These are phyloP conservation scores for Diplolepis rosae DNA, from an alignment of 2,888 invertebrate species.

Conservation along the genomic window DNA sequence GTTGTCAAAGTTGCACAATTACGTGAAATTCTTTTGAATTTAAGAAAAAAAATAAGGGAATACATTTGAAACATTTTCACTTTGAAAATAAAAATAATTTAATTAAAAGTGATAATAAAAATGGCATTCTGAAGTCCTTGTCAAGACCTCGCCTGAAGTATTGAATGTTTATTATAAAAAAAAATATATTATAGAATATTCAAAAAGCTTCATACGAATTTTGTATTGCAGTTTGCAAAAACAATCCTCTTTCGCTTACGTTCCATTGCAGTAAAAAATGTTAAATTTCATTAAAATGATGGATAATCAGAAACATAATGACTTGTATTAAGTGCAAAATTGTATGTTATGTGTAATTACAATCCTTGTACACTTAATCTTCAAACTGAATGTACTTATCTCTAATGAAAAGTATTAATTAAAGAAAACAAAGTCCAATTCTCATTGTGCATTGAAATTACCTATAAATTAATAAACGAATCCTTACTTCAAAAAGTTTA, in stretches of 20 bases:
- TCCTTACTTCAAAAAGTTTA: neutral
- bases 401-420: neutral
- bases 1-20: conserved; percentile 65
- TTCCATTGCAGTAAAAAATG: too few relatives aligned
- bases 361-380: too few relatives aligned
- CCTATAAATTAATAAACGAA: neutral
- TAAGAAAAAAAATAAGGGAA: conserved; percentile 19
- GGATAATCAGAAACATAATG: too few relatives aligned
- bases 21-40: conserved; percentile 47
- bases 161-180: neutral
- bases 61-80: neutral
- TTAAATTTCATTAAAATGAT: too few relatives aligned
- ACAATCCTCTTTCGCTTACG: neutral
- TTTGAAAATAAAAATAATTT: neutral
- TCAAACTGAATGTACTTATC: neutral
- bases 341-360: too few relatives aligned
- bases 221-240: neutral
- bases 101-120: neutral
- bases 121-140: neutral
- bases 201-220: neutral
- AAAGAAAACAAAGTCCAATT: conserved; percentile 2
- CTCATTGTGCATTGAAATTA: conserved; percentile 17
- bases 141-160: neutral
- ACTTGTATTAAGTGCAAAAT: too few relatives aligned
- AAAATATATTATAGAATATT: neutral